A percentile compares a stretch with the other conserved stretches of the same genome.
phyloP scores from a whole-genome alignment of 1,140 invertebrate genomes.

The Aphaenogaster ashmeadi region DNA sequence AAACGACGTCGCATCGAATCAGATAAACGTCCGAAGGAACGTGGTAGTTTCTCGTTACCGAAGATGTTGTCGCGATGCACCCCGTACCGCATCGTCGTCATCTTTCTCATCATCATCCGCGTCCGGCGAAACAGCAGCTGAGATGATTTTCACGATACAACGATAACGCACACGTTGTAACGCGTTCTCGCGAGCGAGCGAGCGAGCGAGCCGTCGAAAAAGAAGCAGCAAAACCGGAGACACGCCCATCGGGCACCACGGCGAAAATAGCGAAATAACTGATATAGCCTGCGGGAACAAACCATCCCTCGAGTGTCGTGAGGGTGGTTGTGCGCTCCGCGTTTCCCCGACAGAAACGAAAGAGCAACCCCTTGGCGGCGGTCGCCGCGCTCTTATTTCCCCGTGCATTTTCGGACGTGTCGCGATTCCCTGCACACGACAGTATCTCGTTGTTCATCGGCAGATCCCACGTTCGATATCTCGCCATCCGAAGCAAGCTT shows the following conservation, averaged over 20 bases:
- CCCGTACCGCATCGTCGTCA: neutral
- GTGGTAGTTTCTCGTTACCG: conserved; percentile 20
- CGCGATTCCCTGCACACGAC: conserved; percentile 47
- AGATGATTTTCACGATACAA: conserved; percentile 50
- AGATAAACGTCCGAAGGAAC: conserved; percentile 46
- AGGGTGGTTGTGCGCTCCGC: conserved; percentile 11
- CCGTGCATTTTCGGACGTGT: conserved; percentile 53
- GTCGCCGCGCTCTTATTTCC: conserved; percentile 43
- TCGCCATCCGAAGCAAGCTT: conserved; percentile 15
- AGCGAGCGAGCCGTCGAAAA: conserved; percentile 32
- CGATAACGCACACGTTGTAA: conserved; percentile 25
- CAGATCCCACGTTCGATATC: conserved; percentile 35
- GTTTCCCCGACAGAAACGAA: conserved; percentile 47
- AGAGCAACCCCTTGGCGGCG: conserved; percentile 26
- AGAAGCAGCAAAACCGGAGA: conserved; percentile 31
- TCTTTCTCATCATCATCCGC: conserved; percentile 50
- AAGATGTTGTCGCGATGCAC: neutral
- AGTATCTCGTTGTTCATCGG: conserved; percentile 54
- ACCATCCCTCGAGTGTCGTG: conserved; percentile 50
- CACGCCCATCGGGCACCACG: conserved; percentile 42
- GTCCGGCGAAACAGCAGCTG: conserved; percentile 9
- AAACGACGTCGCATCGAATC: conserved; percentile 58
- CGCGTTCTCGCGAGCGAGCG: conserved; percentile 12
- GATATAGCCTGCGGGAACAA: conserved; percentile 53
- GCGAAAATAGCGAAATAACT: conserved; percentile 50